phyloP scores from a whole-genome alignment of 2,113 vertebrate species.

The Proteles cristata region DNA sequence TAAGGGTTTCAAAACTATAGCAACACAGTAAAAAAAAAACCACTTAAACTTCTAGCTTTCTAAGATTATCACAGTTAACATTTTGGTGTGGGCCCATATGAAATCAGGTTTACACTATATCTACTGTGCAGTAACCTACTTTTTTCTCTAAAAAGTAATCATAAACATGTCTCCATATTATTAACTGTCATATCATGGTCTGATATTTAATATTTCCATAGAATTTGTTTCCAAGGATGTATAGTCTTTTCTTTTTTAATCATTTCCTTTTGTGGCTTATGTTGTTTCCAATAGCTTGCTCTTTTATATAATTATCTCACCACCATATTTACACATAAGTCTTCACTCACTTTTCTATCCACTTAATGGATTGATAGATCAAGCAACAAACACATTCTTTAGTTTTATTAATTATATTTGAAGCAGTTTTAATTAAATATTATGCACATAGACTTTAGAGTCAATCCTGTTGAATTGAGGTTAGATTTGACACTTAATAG shows the following conservation, averaged over 20 bases:
- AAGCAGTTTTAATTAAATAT: neutral
- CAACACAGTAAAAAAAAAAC: neutral
- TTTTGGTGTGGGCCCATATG: neutral
- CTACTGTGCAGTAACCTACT: neutral
- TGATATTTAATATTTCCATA: neutral
- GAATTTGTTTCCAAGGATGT: neutral
- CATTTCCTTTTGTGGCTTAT: neutral
- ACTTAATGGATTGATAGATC: neutral
- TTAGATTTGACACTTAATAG: neutral
- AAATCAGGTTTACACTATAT: neutral
- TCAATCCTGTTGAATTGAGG: neutral
- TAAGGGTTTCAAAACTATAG: neutral
- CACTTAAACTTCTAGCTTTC: neutral
- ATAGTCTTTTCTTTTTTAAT: neutral
- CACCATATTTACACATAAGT: neutral
- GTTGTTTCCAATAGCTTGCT: neutral
- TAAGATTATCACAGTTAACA: neutral
- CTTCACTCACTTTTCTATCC: neutral
- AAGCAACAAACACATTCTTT: neutral
- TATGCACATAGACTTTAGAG: neutral
- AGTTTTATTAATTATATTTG: neutral
- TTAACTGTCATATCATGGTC: neutral
- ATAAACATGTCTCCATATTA: neutral
- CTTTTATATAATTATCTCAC: neutral
- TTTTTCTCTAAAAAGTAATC: slow-evolving; percentile 22